Base-by-base conservation (phyloP, 2,113 vertebrate species). In the Brachionichthys hirsutus region DNA sequence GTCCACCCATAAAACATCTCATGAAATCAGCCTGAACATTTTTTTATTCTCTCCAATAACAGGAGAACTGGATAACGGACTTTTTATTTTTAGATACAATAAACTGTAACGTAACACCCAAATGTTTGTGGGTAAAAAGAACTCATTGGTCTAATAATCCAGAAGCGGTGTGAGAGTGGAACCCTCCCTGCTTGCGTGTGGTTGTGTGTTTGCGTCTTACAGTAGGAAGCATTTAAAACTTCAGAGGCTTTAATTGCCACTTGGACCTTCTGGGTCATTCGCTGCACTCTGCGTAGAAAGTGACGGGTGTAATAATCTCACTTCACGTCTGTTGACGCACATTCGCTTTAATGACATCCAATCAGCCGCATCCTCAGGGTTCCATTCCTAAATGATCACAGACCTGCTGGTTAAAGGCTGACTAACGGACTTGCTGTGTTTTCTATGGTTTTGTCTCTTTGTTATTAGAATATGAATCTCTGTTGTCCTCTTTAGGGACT, bases 331-430 rank as follows among this genome's bases (percentile, higher is more conserved):
- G 36, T 64, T 85, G 85, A 85, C 83, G 77, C 65, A 85, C 60
- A 15, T 67, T 56, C 7, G 13, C 56, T 61, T 80, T 79, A 83
- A 87, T 70, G 67, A 74, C 71, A n/a, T 69, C 70, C 73, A 74
- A 83, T 79, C 77, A 73, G 74, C 58, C 64, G 63, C 77, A 62
- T 75, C 61, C 77, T 62, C 41, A 0, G 71, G 68, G 46, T 70
- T 73, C 49, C 76, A 51, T 57, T 51, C 70, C 55, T 24, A 11
- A 67, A 70, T 75, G 42, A 82, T 85, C 79, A 85, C 72, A 84
- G 77, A 67, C 72, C 71, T 70, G 58, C 64, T 68, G 9, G 6
- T 10, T 12, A 52, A 57, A 59, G 54, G 77, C 73, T 55, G 60
- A 48, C 54, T 73, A 73, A 78, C n/a, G 62, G 54, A 59, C 36